Base-by-base conservation (phyloP, 2,113 vertebrate species). In the Mobula birostris region DNA sequence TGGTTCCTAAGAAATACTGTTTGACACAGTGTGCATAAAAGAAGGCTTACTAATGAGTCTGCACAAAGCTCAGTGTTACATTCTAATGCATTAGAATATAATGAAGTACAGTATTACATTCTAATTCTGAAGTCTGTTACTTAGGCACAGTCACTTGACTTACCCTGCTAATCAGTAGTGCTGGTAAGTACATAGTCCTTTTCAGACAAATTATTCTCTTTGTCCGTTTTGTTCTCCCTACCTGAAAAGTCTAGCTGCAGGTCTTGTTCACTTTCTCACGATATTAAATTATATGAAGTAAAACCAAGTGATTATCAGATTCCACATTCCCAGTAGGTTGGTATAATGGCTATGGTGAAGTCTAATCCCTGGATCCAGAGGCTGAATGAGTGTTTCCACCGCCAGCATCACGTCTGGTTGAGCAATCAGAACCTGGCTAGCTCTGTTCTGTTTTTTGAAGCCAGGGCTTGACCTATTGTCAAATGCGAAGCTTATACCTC, bases 211-310 rank as follows among this genome's bases (percentile, higher is more conserved):
- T 97, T 95, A 96, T 95, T 96, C 95, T 95, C 95, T 96, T 95
- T 96, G 95, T 96, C 94, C 19, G 95, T 95, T 95, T 95, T 96
- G 96, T 96, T 95, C 48, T 70, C 82, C 94, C 97, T 97, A 97
- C 96, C 96, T 96, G 11, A 36, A 66, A 94, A 94, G 95, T 96
- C 96, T 97, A 96, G 96, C 79, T 85, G 78, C 94, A 95, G 95
- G 96, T 97, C 95, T 97, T 95, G 95, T 96, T 95, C 96, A 96
- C 95, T 94, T 97, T 97, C 97, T 96, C 97, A 97, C 96, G 96
- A 96, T 96, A 95, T 96, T 95, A 94, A 96, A 95, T 97, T 96
- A 95, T 95, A 94, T 95, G 94, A 94, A 95, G 96, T 80, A 96
- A 97, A 97, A 94, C 95, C 97, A 95, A 94, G 78, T 70, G 88